phyloP scores from a whole-genome alignment of 2,113 vertebrate species.

The Oncorhynchus nerka region DNA sequence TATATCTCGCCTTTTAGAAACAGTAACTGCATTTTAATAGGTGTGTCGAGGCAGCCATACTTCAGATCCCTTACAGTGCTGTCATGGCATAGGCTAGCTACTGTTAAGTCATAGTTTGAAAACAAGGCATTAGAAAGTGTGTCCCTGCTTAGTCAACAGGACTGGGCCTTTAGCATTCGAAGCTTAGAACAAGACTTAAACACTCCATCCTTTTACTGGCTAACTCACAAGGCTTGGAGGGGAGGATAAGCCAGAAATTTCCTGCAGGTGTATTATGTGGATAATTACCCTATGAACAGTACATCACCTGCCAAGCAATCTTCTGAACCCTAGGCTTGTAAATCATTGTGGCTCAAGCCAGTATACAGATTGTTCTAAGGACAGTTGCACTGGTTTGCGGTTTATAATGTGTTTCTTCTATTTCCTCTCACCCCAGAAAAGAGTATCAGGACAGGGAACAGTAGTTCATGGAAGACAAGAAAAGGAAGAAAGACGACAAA shows the following conservation, averaged over 20 bases:
- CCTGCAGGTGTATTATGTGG: conserved; percentile 12
- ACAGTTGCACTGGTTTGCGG: too few relatives aligned
- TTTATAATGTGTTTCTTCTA: background rate
- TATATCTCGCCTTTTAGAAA: too few relatives aligned
- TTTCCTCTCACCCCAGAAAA: conserved; percentile 73
- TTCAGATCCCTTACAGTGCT: background rate
- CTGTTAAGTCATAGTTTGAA: background rate
- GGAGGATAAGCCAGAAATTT: conserved; percentile 19
- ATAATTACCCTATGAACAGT: conserved; percentile 33
- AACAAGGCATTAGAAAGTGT: background rate
- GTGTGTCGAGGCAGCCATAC: background rate
- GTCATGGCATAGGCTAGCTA: background rate
- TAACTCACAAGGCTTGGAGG: conserved; percentile 17
- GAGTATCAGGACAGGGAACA: conserved; percentile 95
- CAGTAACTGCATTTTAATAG: too few relatives aligned
- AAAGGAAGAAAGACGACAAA: conserved; percentile 99
- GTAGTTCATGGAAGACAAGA: conserved; percentile 99
- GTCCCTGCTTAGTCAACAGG: background rate
- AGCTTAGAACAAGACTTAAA: conserved; percentile 4
- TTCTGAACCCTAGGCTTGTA: conserved; percentile 31
- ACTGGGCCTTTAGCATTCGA: background rate
- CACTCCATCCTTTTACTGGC: conserved; percentile 14
- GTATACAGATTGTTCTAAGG: too few relatives aligned
- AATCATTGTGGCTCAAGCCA: conserved; percentile 1
- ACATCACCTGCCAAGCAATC: conserved; percentile 19